Evolutionary conservation across 2,888 invertebrate species (phyloP).

Genomic region (Limenitis arthemis): DNA sequence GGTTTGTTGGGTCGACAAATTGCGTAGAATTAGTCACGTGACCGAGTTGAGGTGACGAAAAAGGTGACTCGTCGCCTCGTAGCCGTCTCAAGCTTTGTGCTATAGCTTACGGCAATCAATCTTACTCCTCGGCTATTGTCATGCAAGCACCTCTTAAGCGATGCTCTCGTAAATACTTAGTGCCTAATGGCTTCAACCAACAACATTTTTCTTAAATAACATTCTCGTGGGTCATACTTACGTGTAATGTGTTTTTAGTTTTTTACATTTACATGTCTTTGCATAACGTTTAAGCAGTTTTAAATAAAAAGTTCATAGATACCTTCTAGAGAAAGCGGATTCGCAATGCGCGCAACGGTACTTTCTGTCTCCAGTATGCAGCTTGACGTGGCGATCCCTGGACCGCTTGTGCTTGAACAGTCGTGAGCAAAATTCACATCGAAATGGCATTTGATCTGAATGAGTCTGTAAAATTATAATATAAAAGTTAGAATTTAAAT

Average conservation of each 20-base stretch:
- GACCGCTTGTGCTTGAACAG: conserved; percentile 96
- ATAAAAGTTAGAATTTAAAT: neutral
- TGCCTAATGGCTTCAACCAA: conserved; percentile 22
- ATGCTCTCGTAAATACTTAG: conserved; percentile 29
- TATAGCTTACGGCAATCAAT: conserved; percentile 56
- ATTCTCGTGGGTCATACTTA: conserved; percentile 1
- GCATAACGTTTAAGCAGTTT: neutral
- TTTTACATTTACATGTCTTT: no score
- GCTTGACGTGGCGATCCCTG: conserved; percentile 93
- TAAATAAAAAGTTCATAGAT: conserved; percentile 19
- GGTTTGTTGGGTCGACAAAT: conserved; percentile 65
- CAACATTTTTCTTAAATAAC: conserved; percentile 3
- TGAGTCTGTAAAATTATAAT: conserved; percentile 82
- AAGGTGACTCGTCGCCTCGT: conserved; percentile 61
- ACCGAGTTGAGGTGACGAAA: conserved; percentile 67
- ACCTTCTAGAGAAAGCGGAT: conserved; percentile 94
- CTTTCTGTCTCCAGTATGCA: conserved; percentile 92
- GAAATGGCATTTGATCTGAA: conserved; percentile 92
- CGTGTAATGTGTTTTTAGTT: neutral
- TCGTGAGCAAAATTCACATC: conserved; percentile 92
- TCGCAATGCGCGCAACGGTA: conserved; percentile 93
- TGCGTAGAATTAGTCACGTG: conserved; percentile 68
- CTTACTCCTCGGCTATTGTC: conserved; percentile 52
- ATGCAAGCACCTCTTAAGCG: conserved; percentile 46
- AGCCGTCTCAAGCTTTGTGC: conserved; percentile 42